Base-by-base conservation (phyloP, 2,797 vertebrate genomes). In the Microcaecilia unicolor region DNA sequence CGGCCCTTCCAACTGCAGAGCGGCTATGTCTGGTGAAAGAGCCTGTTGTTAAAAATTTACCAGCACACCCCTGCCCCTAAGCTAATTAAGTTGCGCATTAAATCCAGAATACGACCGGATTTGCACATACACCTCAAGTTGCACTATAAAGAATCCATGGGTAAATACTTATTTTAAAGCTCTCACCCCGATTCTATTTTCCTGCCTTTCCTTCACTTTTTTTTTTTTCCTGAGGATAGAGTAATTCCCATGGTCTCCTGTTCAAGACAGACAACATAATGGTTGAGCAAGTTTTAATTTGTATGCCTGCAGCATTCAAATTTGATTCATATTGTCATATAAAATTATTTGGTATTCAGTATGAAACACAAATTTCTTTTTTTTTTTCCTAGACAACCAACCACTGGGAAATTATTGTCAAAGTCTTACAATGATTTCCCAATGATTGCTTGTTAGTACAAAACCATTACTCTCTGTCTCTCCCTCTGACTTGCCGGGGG, bases 241-340 rank as follows among this genome's bases (percentile, higher is more conserved):
- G 8, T 3, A 31, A 16, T 57, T 37, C 45, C 25, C 27, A 44
- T 1, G 14, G 9, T 19, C 63, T 61, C 53, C 32, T 62, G 45
- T 63, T 48, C 1, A 5, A 58, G 42, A 58, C 28, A 61, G 38
- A 43, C 41, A 62, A 19, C 22, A 57, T 34, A 60, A 59, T 39
- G 42, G 7, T 31, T 59, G 25, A 56, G 18, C 38, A 10, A 55
- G 29, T 23, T 59, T 64, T 62, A 50, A 51, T 59, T 49, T 55
- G 23, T 37, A 44, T 2, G 22, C 37, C 63, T 17, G 31, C 41
- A 33, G 25, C 22, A 64, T 34, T 30, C 24, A 2, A 6, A 57
- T 22, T 48, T 42, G 26, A 58, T 45, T 66, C 58, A 44, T 18
- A n/a, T 35, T 55, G 43, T 62, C 46, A 37, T 40, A 25, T 6